Percentiles rank a stretch among this genome's conserved stretches.
Conservation (phyloP, 53 echinoderm and acorn worm species). For the Patiria pectinifera region DNA sequence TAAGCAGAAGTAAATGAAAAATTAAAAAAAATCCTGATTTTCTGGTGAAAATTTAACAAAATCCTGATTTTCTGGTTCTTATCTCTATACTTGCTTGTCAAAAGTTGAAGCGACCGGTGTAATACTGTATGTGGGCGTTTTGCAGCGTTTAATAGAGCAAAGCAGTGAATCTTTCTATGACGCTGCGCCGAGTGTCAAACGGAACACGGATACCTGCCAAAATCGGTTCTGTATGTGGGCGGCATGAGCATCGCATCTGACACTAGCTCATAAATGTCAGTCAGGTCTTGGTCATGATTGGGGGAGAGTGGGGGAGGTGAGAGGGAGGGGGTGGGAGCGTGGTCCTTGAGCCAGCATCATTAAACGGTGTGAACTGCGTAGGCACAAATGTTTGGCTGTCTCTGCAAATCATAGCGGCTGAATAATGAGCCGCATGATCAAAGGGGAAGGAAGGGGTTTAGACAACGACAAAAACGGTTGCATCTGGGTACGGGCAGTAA, state of each 20-base stretch:
- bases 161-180: not conserved
- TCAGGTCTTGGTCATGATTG: not conserved
- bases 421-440: not conserved
- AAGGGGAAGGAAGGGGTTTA: not conserved
- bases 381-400: not conserved
- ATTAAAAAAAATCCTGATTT: too few species aligned
- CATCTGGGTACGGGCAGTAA: not conserved
- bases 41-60: too few species aligned
- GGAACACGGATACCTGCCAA: not conserved
- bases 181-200: not conserved
- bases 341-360: not conserved
- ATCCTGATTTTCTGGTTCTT: too few species aligned
- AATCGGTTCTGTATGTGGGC: not conserved
- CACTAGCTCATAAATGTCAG: not conserved
- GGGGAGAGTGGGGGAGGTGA: too few species aligned
- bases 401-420: not conserved
- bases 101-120: too few species aligned
- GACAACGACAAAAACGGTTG: not conserved
- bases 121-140: not conserved
- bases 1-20: too few species aligned
- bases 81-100: too few species aligned
- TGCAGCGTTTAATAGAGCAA: not conserved
- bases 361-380: not conserved
- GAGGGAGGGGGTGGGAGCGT: not conserved
- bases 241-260: not conserved